Conservation (phyloP, 2,113 vertebrate genomes). For the Grallaria varia region DNA sequence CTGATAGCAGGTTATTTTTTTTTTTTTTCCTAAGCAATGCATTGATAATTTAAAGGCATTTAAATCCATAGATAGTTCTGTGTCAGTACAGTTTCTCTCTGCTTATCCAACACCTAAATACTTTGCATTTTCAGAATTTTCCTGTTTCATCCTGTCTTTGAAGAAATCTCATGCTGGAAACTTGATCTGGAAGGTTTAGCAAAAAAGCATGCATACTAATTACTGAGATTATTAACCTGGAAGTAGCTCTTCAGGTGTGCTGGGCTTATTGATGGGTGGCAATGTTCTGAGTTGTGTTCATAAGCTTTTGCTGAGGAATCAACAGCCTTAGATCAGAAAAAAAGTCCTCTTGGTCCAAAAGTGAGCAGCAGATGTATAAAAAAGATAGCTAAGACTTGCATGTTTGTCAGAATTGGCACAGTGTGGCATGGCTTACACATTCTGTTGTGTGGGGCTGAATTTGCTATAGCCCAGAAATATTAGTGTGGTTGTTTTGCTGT, state of each 20-base stretch:
- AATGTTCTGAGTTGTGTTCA: not conserved
- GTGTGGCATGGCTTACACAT: not conserved
- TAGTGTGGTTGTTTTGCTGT: not conserved
- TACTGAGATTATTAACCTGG: not conserved
- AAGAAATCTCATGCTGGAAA: not conserved
- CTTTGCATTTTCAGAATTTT: not conserved
- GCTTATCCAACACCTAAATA: not conserved
- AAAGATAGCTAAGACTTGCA: not conserved
- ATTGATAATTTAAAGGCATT: not conserved
- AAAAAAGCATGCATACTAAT: not conserved
- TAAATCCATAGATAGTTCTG: not conserved
- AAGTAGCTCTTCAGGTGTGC: not conserved
- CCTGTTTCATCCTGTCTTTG: not conserved
- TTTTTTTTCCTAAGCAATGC: not conserved
- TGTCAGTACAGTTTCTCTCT: not conserved
- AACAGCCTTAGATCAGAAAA: not conserved
- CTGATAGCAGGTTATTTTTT: not conserved
- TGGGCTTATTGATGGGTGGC: not conserved
- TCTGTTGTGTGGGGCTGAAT: not conserved
- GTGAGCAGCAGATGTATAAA: not conserved
- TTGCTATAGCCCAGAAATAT: not conserved
- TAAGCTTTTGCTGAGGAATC: not conserved
- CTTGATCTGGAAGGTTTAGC: not conserved
- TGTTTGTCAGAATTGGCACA: not conserved
- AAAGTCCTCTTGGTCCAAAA: not conserved